Conservation (phyloP, 2,797 vertebrate species). For the Anguilla marmorata region DNA sequence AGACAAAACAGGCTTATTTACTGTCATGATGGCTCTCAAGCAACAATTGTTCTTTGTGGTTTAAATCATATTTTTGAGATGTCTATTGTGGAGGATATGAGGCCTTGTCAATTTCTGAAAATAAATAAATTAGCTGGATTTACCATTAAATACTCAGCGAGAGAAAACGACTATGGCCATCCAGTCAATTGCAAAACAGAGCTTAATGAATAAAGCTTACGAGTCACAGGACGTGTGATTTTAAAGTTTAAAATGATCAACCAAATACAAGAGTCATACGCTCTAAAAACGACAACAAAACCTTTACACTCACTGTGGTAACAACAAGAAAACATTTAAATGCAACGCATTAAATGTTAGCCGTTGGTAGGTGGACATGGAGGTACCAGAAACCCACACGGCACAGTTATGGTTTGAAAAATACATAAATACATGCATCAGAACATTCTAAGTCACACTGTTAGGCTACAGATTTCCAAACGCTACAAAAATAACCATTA, state of each 20-base stretch:
- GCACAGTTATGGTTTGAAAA: not conserved
- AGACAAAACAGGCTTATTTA: not conserved
- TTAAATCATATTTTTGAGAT: not conserved
- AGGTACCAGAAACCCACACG: not conserved
- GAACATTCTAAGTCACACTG: not conserved
- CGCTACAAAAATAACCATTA: not conserved
- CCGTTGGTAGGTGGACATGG: not conserved
- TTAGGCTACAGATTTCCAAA: not conserved
- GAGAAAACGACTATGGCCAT: not conserved
- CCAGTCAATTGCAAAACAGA: not conserved
- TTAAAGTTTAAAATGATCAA: not conserved
- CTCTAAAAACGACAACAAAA: not conserved
- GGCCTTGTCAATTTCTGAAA: not conserved
- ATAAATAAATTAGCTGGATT: not conserved
- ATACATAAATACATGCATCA: not conserved
- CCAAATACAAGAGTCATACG: not conserved
- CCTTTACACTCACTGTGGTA: not conserved
- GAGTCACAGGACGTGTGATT: not conserved
- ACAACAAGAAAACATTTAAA: not conserved
- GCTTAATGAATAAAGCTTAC: not conserved
- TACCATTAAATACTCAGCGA: not conserved
- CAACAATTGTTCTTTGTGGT: not conserved
- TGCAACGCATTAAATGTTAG: not conserved
- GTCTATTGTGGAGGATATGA: not conserved
- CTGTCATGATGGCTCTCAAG: not conserved